Percentiles rank a stretch among this genome's conserved stretches.
Evolutionary conservation across 2,888 invertebrate species (phyloP).

Genomic region (Limnephilus rhombicus): DNA sequence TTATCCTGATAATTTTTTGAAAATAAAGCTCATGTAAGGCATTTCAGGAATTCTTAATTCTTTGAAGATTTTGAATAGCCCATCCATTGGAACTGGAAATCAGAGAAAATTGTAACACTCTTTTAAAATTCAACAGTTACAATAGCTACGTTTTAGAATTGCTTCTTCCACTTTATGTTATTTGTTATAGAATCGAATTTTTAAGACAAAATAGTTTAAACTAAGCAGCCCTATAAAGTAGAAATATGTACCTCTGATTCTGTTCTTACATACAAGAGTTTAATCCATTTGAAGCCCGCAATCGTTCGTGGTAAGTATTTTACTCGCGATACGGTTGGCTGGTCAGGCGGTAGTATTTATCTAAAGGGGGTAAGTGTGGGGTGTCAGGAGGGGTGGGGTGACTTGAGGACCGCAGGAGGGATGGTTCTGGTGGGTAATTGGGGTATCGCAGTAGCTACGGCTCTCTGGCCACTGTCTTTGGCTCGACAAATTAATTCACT

Average conservation of each 20-base stretch:
- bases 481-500: constrained; percentile 52
- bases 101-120: no score
- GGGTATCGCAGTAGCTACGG: background rate
- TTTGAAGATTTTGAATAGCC: no score
- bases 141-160: no score
- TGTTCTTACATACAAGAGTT: background rate
- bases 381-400: background rate
- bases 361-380: constrained; percentile 36
- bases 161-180: no score
- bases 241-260: background rate
- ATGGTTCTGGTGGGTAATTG: background rate
- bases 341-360: constrained; percentile 47
- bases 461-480: constrained; percentile 55
- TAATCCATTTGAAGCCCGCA: constrained; percentile 44
- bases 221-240: background rate
- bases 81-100: no score
- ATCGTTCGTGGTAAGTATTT: constrained; percentile 52
- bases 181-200: background rate
- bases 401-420: background rate
- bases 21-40: no score
- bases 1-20: no score
- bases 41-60: no score
- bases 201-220: background rate
- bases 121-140: no score
- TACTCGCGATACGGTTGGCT: constrained; percentile 36